Percentiles rank a stretch among this genome's conserved stretches.
Conservation (phyloP, 2,113 vertebrate genomes). For the Leiothrix lutea region DNA sequence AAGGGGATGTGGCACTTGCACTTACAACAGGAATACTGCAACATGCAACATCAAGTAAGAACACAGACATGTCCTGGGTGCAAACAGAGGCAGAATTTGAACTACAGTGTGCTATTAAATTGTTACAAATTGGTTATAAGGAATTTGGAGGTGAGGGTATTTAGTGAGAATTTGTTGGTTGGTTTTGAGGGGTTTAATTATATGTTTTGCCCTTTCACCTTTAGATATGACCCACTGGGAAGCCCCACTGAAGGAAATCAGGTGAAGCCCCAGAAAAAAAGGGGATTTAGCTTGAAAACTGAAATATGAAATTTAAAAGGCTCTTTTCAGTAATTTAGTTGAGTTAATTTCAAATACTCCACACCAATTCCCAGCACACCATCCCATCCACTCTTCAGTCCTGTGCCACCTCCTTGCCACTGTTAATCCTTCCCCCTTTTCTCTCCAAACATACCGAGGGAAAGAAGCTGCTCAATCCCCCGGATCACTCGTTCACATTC, state of each 20-base stretch:
- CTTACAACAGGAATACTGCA: background rate
- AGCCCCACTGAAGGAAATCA: background rate
- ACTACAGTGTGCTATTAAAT: background rate
- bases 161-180: background rate
- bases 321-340: background rate
- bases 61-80: background rate
- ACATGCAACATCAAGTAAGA: background rate
- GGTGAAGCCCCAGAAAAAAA: background rate
- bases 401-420: rapidly evolving
- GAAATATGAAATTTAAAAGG: background rate
- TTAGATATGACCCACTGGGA: background rate
- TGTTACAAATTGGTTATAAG: background rate
- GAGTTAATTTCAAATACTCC: background rate
- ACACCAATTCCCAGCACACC: background rate
- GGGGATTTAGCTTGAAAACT: background rate
- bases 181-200: background rate
- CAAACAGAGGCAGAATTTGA: background rate
- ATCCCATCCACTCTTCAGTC: background rate
- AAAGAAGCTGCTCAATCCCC: constrained; percentile 90
- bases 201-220: background rate
- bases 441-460: constrained; percentile 79
- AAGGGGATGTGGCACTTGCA: background rate
- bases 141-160: background rate
- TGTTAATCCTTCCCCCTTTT: background rate
- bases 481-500: constrained; percentile 90